Base-by-base conservation (phyloP, 2,888 invertebrate genomes). In the Rhamnusium bicolor region DNA sequence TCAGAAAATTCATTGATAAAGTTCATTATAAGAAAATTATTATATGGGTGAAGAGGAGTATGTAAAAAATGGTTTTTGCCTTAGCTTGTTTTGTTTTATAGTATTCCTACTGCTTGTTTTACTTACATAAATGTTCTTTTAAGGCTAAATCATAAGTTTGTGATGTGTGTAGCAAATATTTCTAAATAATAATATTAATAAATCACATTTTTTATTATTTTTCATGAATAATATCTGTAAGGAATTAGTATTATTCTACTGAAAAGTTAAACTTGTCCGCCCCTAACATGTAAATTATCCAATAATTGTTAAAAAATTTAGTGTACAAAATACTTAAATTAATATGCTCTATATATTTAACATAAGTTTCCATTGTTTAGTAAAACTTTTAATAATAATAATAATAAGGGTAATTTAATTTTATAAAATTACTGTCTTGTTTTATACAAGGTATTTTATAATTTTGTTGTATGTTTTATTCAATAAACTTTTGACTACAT, bases 11-110 rank as follows among this genome's bases (percentile, higher is more conserved):
- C n/a, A 19, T 49, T 21, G 29, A 53, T 24, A 53, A 32, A 29
- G 2, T 53, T 62, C 51, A 53, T 16, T 12, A 19, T 14, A 51
- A 73, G 29, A 69, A 70, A 66, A 56, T 56, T 66, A 56, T 75
- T 78, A 73, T 78, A 83, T 84, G 83, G 82, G 80, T 75, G 80
- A 82, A 75, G 78, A 82, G 66, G 74, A 79, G 82, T 82, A 77
- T 74, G 81, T 81, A 73, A 51, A 73, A 46, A 29, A 66, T 21
- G 21, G 62, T 40, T 62, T 68, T 61, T 12, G 53, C 27, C 14
- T 40, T 46, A 16, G 12, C 49, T 60, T 69, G 16, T 69, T 61
- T 10, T 46, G 19, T 53, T 54, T 72, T 58, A 62, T 27, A 40
- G 40, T 40, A 40, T 12, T n/a, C 40, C 40, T n/a, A 40, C 14